Conservation (phyloP, 2,888 invertebrate genomes). For the Calliopum simillimum region DNA sequence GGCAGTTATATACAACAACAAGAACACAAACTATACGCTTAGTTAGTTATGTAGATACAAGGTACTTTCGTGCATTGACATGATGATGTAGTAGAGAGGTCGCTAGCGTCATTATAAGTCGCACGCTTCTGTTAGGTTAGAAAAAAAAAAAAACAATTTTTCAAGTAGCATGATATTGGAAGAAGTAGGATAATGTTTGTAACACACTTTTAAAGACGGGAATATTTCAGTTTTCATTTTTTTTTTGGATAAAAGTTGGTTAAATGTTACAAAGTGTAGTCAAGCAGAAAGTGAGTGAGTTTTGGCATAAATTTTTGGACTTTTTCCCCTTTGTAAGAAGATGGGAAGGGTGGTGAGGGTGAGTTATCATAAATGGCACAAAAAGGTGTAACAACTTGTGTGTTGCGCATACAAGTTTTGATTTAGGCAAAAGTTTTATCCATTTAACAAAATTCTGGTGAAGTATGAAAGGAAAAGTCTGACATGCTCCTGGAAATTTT, state of each 20-base stretch:
- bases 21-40: constrained; percentile 52
- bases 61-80: constrained; percentile 57
- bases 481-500: not conserved
- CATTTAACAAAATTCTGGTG: no score
- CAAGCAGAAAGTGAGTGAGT: constrained; percentile 56
- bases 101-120: constrained; percentile 23
- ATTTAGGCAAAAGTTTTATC: not conserved
- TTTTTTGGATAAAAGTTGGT: constrained; percentile 42
- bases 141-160: no score
- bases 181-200: not conserved
- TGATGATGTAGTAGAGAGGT: constrained; percentile 50
- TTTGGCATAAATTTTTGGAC: not conserved
- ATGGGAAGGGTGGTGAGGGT: not conserved
- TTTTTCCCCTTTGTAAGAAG: not conserved
- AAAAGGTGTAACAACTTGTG: constrained; percentile 3
- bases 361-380: not conserved
- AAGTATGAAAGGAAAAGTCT: not conserved
- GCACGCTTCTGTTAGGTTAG: no score
- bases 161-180: not conserved
- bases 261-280: constrained; percentile 51
- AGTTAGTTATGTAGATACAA: constrained; percentile 62
- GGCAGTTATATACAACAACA: constrained; percentile 21
- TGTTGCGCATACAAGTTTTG: constrained; percentile 1
- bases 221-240: constrained; percentile 33
- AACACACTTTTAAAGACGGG: constrained; percentile 19